phyloP scores from a whole-genome alignment of 2,797 vertebrate species.

The Synanceia verrucosa region DNA sequence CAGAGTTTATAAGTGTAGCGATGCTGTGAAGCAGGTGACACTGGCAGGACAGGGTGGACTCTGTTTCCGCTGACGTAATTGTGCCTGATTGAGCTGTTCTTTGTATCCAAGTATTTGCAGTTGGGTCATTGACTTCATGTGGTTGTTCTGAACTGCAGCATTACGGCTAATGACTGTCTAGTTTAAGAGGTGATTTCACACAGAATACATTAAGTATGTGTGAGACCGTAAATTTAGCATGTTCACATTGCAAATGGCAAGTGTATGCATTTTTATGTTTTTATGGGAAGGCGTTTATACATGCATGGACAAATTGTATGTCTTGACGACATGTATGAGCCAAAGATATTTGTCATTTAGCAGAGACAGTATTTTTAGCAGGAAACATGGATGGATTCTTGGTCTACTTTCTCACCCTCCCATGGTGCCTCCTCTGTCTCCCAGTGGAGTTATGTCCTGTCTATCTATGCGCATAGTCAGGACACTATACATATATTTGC shows the following conservation, averaged over 20 bases:
- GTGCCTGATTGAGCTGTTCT: constrained; percentile 42
- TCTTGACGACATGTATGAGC: constrained; percentile 41
- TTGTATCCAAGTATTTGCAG: constrained; percentile 48
- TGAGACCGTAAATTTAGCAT: background rate
- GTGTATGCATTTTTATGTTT: constrained; percentile 5
- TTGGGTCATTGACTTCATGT: constrained; percentile 57
- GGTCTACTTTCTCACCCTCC: constrained; percentile 70
- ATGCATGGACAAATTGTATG: constrained; percentile 18
- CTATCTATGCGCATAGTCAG: constrained; percentile 59
- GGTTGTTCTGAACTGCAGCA: constrained; percentile 31
- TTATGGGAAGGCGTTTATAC: background rate
- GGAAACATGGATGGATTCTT: constrained; percentile 69
- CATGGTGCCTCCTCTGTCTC: constrained; percentile 67
- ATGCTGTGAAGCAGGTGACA: constrained; percentile 55
- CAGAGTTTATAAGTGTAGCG: constrained; percentile 47
- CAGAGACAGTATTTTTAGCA: constrained; percentile 67
- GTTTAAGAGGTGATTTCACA: constrained; percentile 17
- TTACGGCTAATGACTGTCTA: constrained; percentile 27
- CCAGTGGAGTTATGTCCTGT: constrained; percentile 64
- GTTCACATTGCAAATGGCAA: constrained; percentile 10
- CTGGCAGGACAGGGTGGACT: constrained; percentile 33
- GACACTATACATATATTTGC: constrained; percentile 47
- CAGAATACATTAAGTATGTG: background rate
- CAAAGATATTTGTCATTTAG: constrained; percentile 63
- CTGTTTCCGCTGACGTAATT: constrained; percentile 64